Evolutionary conservation across 2,888 invertebrate species (phyloP).

Genomic region (Athalia rosae): DNA sequence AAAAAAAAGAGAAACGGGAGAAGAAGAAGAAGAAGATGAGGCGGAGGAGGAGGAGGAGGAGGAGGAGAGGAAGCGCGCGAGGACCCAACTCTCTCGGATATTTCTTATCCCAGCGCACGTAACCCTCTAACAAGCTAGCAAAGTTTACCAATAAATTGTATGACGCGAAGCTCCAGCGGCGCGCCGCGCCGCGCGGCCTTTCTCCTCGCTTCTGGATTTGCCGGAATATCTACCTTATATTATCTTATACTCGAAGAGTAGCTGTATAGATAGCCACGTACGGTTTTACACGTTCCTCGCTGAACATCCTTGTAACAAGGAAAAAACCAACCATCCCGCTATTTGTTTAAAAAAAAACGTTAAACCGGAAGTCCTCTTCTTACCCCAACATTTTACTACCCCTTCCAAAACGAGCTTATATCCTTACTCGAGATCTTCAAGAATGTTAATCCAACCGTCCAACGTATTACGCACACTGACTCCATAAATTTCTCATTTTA

Average conservation of each 20-base stretch:
- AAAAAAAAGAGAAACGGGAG: no score
- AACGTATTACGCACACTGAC: background rate
- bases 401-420: no score
- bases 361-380: no score
- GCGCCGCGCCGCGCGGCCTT: conserved; percentile 57
- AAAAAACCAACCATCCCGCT: no score
- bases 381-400: no score
- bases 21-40: conserved; percentile 45
- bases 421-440: no score
- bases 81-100: conserved; percentile 57
- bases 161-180: conserved; percentile 63
- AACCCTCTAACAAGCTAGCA: conserved; percentile 72
- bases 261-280: no score
- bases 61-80: conserved; percentile 37
- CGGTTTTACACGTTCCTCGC: no score
- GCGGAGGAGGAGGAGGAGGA: conserved; percentile 34
- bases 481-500: background rate
- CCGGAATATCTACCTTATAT: background rate
- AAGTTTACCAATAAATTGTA: conserved; percentile 74
- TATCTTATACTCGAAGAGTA: no score
- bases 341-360: no score
- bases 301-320: no score
- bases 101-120: conserved; percentile 73
- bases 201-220: background rate
- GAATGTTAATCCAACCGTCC: background rate